Conservation (phyloP, 2,797 vertebrate species). For the Syngnathus rostellatus region DNA sequence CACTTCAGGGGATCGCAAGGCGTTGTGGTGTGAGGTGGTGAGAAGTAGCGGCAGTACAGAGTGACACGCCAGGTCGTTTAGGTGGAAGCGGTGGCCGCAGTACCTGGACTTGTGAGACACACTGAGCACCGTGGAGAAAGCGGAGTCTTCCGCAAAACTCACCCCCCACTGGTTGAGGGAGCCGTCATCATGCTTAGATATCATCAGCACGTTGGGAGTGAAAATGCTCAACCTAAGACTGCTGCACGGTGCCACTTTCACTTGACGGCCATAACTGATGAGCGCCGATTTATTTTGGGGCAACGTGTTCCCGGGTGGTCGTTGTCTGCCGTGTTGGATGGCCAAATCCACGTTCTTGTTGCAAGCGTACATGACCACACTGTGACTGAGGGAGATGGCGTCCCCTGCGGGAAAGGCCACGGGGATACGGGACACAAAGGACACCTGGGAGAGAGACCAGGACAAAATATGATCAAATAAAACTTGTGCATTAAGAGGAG, state of each 20-base stretch:
- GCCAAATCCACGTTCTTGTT: constrained; percentile 95
- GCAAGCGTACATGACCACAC: constrained; percentile 96
- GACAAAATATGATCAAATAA: neutral
- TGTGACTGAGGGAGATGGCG: constrained; percentile 93
- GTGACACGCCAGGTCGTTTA: constrained; percentile 96
- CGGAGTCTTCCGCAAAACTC: constrained; percentile 93
- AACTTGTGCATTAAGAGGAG: neutral
- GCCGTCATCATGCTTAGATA: constrained; percentile 94
- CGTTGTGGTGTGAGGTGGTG: constrained; percentile 96
- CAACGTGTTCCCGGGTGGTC: constrained; percentile 72
- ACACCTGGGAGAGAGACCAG: constrained; percentile 74
- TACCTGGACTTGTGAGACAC: constrained; percentile 96
- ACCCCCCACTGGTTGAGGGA: constrained; percentile 97
- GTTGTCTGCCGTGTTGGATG: constrained; percentile 89
- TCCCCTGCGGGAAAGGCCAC: constrained; percentile 94
- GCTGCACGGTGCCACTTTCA: constrained; percentile 70
- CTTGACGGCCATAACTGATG: constrained; percentile 81
- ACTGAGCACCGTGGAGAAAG: constrained; percentile 94
- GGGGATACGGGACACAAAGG: constrained; percentile 95
- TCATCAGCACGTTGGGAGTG: constrained; percentile 96
- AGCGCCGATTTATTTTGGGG: constrained; percentile 81
- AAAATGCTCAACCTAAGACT: constrained; percentile 92
- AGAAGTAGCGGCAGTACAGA: constrained; percentile 90
- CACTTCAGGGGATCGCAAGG: constrained; percentile 75
- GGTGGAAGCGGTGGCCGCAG: constrained; percentile 97